Base-by-base conservation (phyloP, 2,797 vertebrate genomes). In the Protonibea diacanthus region DNA sequence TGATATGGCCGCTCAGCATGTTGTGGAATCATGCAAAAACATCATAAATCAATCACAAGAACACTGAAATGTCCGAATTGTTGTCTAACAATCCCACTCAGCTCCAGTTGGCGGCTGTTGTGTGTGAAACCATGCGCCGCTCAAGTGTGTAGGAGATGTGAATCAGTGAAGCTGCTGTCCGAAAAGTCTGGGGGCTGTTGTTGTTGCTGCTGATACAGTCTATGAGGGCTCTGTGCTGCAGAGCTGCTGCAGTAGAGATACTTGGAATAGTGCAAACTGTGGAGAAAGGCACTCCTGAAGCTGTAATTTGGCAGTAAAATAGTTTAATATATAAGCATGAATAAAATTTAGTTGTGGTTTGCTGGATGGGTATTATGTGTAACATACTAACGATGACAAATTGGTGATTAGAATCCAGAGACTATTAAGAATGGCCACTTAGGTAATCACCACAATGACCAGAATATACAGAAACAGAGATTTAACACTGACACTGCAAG, bases 21-120 rank as follows among this genome's bases (percentile, higher is more conserved):
- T 88, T 77, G 68, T 67, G 59, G 42, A 81, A 83, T 75, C 62
- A 53, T 63, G 60, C 59, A 83, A 71, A 52, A 79, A 71, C 78
- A 63, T 74, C 71, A 47, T 82, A 78, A 85, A 87, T 87, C 77
- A 65, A 56, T 72, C 53, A 21, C 40, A 38, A 71, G 66, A 74
- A 82, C 61, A 81, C 3, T 23, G 67, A 78, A 75, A 83, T 70
- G 17, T 20, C 68, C 61, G n/a, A 38, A 47, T 38, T 71, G 42
- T 82, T 87, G 83, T 85, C 74, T 59, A 38, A 72, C 56, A 59
- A 62, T 81, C 83, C 79, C 81, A 81, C 88, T 76, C 61, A 57
- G 79, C 77, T 80, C 80, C 55, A 66, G 80, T 75, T 66, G 38
- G 45, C 20, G 67, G 59, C 42, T 40, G 71, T 55, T 71, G 47